Base-by-base conservation (phyloP, 2,888 invertebrate species). In the Celastrina argiolus region DNA sequence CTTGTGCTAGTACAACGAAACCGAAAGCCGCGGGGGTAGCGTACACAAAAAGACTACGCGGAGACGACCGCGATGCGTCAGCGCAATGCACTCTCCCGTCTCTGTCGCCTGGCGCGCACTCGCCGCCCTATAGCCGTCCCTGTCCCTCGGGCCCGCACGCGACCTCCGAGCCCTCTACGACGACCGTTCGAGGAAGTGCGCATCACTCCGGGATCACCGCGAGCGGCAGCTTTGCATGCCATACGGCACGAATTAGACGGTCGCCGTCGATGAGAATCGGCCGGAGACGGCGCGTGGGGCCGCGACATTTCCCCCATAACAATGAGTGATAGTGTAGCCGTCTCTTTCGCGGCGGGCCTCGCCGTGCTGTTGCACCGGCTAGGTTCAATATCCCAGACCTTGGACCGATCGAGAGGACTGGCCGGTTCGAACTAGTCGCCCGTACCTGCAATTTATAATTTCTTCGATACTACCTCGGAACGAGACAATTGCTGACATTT, bases 361-460 rank as follows among this genome's bases (percentile, higher is more conserved):
- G 84, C 75, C 78, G 85, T 84, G 85, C 84, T 83, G 83, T 85
- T 84, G 87, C 84, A 80, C 86, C 84, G 84, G 83, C 76, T 84
- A 88, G 84, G 90, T 90, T 91, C 90, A 90, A 90, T 85, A 90
- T 88, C 88, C 90, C 90, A 89, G 88, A 85, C 89, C 89, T 88
- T 89, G 88, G 84, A 74, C 82, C 87, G 88, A 82, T 80, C 85
- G 85, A 83, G 83, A 82, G 81, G 79, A 81, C 81, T 72, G 81
- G 77, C 78, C 84, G 81, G 81, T 81, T 80, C 71, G 82, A 89
- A 88, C 88, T 87, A 88, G 88, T 89, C 83, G 81, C 82, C 81
- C 75, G 77, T 78, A 79, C 79, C 76, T 81, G 81, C 82, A 77
- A 80, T 80, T 83, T 85, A 81, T 80, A 78, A 81, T 83, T 81